These are phyloP conservation scores for Lota lota DNA, from an alignment of 2,113 vertebrate species.

Conservation along the genomic window DNA sequence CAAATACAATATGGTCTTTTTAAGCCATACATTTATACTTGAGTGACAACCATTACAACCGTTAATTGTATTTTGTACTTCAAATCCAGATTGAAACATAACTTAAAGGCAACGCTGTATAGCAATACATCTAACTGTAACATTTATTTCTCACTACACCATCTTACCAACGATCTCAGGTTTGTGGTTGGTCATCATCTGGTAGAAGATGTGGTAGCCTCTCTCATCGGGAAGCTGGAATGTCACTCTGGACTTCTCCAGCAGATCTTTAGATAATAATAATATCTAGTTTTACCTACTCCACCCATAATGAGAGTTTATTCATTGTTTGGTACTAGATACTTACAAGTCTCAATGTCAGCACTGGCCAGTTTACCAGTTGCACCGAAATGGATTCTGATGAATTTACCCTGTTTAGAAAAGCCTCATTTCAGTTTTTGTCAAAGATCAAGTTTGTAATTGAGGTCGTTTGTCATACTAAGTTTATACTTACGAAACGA, in stretches of 20 bases:
- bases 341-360: constrained; percentile 85
- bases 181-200: constrained; percentile 46
- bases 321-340: neutral
- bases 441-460: neutral
- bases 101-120: neutral
- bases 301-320: neutral
- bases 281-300: neutral
- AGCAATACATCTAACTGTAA: neutral
- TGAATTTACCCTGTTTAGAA: constrained; percentile 1
- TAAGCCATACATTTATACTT: no score
- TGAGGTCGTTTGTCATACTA: neutral
- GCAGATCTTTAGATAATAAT: constrained; percentile 47
- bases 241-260: constrained; percentile 64
- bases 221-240: constrained; percentile 62
- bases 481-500: neutral
- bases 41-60: no score
- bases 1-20: neutral
- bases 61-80: no score
- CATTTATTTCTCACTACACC: neutral
- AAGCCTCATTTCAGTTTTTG: neutral
- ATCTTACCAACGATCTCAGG: constrained; percentile 42
- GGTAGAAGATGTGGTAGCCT: constrained; percentile 68
- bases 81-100: neutral
- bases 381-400: constrained; percentile 76
- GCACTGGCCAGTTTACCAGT: constrained; percentile 82